Conservation (phyloP, 2,888 invertebrate genomes). For the Incurvaria masculella region DNA sequence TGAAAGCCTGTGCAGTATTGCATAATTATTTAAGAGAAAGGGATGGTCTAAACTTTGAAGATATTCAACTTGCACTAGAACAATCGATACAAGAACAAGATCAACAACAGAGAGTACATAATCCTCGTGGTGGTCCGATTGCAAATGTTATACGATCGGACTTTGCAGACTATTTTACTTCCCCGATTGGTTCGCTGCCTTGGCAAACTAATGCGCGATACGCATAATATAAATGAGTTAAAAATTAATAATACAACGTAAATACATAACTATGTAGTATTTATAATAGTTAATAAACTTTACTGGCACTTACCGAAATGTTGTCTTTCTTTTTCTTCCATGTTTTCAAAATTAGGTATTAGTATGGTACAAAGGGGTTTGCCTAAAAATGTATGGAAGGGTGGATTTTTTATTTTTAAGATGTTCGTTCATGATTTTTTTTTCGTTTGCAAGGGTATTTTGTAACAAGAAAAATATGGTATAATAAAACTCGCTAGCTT, state of each 20-base stretch:
- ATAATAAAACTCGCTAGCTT: too few species aligned
- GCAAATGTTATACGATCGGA: constrained; percentile 7
- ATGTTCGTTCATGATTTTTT: too few species aligned
- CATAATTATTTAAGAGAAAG: constrained; percentile 10
- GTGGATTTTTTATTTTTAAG: too few species aligned
- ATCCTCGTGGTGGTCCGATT: neutral
- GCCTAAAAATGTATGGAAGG: too few species aligned
- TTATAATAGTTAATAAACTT: constrained; percentile 3
- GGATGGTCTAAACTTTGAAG: constrained; percentile 5
- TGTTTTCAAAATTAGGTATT: constrained; percentile 9
- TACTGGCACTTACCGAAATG: constrained; percentile 8
- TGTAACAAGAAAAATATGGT: too few species aligned
- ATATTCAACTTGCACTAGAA: neutral
- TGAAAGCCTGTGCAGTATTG: constrained; percentile 9
- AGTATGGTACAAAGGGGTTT: constrained; percentile 7
- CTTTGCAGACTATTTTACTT: constrained; percentile 6
- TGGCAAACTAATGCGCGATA: constrained; percentile 5
- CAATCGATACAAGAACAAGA: constrained; percentile 8
- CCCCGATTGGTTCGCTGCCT: neutral
- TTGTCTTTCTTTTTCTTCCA: constrained; percentile 7
- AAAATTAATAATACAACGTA: constrained; percentile 5
- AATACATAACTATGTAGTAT: constrained; percentile 6
- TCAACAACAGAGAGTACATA: constrained; percentile 5
- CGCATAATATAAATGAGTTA: too few species aligned
- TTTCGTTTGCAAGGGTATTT: too few species aligned